A percentile compares a stretch with the other conserved stretches of the same genome.
Evolutionary conservation across 2,888 invertebrate genomes (phyloP).

Genomic region (Trissonchulus latispiculum): DNA sequence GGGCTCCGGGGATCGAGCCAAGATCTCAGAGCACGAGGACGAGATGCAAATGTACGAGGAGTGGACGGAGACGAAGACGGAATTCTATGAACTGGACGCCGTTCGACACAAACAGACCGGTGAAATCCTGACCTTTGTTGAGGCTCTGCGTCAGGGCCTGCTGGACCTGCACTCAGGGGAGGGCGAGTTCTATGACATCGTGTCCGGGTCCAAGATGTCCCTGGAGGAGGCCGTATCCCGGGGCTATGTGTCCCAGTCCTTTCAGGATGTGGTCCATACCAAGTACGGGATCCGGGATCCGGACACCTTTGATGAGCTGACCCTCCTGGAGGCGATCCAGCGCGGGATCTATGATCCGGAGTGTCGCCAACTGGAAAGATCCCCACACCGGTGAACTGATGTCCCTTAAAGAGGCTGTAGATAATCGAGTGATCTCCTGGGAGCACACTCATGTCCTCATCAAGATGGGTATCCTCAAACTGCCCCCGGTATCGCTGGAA

Average conservation of each 20-base stretch:
- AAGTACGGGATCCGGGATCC: conserved; percentile 65
- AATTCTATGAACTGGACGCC: conserved; percentile 45
- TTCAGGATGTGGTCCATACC: conserved; percentile 68
- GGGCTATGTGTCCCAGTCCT: conserved; percentile 67
- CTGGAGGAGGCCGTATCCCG: conserved; percentile 73
- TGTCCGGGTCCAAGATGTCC: conserved; percentile 63
- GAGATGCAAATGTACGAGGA: conserved; percentile 42
- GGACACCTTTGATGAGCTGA: conserved; percentile 58
- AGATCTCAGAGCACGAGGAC: conserved; percentile 40
- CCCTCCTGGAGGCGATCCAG: conserved; percentile 82
- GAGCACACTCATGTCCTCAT: conserved; percentile 46
- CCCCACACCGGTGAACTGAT: conserved; percentile 61
- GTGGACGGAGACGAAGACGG: conserved; percentile 41
- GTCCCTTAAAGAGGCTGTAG: conserved; percentile 40
- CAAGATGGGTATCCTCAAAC: conserved; percentile 42
- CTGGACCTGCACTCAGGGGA: conserved; percentile 68
- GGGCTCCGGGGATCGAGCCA: conserved; percentile 33
- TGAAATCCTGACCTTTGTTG: conserved; percentile 74
- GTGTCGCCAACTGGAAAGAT: conserved; percentile 62
- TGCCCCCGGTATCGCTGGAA: conserved; percentile 45
- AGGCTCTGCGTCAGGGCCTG: conserved; percentile 78
- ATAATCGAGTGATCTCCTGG: conserved; percentile 48
- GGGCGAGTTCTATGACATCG: conserved; percentile 58
- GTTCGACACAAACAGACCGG: conserved; percentile 57
- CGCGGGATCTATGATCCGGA: conserved; percentile 79